A percentile compares a stretch with the other conserved stretches of the same genome.
Conservation (phyloP, 2,888 invertebrate genomes). For the Catocala sponsa region DNA sequence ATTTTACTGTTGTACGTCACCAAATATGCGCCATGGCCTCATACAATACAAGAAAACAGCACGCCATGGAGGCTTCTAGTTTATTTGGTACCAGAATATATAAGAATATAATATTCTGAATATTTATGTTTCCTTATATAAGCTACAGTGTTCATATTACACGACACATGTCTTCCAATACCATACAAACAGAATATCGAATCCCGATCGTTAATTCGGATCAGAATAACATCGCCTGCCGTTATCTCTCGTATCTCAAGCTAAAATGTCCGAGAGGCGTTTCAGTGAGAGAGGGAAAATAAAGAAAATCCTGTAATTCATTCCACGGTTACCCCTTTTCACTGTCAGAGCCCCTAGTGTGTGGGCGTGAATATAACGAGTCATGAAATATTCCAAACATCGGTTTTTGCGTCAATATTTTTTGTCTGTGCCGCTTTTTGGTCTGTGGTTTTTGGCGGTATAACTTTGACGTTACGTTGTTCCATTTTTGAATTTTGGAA, state of each 20-base stretch:
- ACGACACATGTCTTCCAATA: neutral
- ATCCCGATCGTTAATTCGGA: slow-evolving; percentile 13
- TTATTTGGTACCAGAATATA: too few species aligned
- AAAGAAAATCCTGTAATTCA: slow-evolving; percentile 52
- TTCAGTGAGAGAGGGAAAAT: slow-evolving; percentile 30
- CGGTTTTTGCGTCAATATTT: slow-evolving; percentile 36
- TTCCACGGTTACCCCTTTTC: slow-evolving; percentile 51
- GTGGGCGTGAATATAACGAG: slow-evolving; percentile 50
- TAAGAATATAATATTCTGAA: too few species aligned
- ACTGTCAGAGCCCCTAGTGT: slow-evolving; percentile 51
- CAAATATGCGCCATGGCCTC: too few species aligned
- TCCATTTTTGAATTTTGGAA: slow-evolving; percentile 15
- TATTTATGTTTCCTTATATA: too few species aligned
- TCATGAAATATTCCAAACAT: slow-evolving; percentile 42
- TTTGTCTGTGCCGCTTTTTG: slow-evolving; percentile 31
- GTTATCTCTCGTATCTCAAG: slow-evolving; percentile 10
- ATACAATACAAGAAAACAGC: too few species aligned
- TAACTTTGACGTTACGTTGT: neutral
- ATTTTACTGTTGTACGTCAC: too few species aligned
- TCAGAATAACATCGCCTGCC: slow-evolving; percentile 13
- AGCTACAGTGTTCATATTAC: too few species aligned
- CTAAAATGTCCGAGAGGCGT: slow-evolving; percentile 36
- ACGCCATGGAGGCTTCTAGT: too few species aligned
- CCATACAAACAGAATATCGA: neutral
- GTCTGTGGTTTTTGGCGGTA: slow-evolving; percentile 24